Base-by-base conservation (phyloP, 2,797 vertebrate species). In the Vespertilio murinus region DNA sequence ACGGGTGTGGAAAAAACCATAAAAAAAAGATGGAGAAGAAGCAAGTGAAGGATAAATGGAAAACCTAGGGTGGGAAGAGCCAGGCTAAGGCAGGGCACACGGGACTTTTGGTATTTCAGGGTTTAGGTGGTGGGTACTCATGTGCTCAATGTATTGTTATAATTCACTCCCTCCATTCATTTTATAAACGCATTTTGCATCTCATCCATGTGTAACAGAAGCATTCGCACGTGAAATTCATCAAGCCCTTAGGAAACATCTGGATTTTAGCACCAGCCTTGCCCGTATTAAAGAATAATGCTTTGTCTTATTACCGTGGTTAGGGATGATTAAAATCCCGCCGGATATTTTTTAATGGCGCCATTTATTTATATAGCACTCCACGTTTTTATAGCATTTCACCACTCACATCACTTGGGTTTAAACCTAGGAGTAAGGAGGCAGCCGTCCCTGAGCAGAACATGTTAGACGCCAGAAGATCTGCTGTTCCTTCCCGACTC, bases 71-170 rank as follows among this genome's bases (percentile, higher is more conserved):
- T 17, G 35, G 83, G 45, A 69, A 23, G 7, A 69, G 74, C 18
- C 6, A 2, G 38, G 33, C 49, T 49, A 20, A 0, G 59, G 77
- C 70, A 1, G 18, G 9, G 22, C 9, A 1, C 17, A 2, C 0
- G 8, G n/a, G 69, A 11, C 2, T 13, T 71, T 8, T 4, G 0
- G 12, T 0, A 9, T 40, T 75, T 52, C 80, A 64, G 91, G 59
- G 40, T 8, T 20, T 28, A 17, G 61, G 59, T 7, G 1, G 49
- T 10, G 7, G 69, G 13, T 2, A 22, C n/a, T 28, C 23, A 2
- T 0, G 0, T 11, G 47, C 17, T 12, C 18, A 0, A 0, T 2
- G 16, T 1, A 10, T 3, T 22, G 54, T 22, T 38, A 2, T 16
- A 8, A 45, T 25, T 13, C 20, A 42, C 17, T 20, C 59, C n/a